Evolutionary conservation across 2,113 vertebrate genomes (phyloP), one percentile per base, ranked within the genome.

Genomic region (Podarcis raffonei): DNA sequence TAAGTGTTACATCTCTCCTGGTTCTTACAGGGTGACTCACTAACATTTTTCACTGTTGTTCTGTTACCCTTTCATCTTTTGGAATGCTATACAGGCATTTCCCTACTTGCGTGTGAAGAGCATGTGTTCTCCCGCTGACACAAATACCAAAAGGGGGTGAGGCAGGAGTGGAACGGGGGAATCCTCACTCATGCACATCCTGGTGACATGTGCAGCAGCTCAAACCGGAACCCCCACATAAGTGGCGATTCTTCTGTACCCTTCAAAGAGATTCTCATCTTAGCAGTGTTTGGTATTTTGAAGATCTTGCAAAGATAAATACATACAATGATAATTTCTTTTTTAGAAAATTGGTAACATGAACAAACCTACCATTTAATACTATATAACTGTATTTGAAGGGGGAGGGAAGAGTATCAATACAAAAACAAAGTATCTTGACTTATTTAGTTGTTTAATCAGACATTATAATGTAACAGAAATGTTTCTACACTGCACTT

Each of bases 391-490:
- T 42, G 37, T 39, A 2, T 72, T 59, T 66, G 32, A n/a, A 86
- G 57, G n/a, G 42, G 20, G 71, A 79, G 66, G 18, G 23, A 11
- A 42, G 68, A 1, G 27, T 18, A 35, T 20, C 71, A 37, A 77
- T 76, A 35, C 59, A 32, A 80, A 76, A 48, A 7, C 72, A 68
- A 71, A 35, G 76, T 57, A 48, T 37, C 2, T 23, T 82, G 25
- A 9, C 22, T 2, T 62, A 76, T 37, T 59, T 57, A 15, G 42
- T 84, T n/a, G 53, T 13, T 81, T 48, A 62, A 74, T 81, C 66
- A 91, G 76, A 39, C 85, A 92, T 68, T 59, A 53, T 90, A 18
- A 3, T 66, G 89, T 76, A 89, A 42, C 74, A 35, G 42, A 85
- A 30, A 72, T 84, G 39, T 84, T 81, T 42, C n/a, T 25, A 77